A percentile compares a stretch with the other conserved stretches of the same genome.
Evolutionary conservation across 2,888 invertebrate species (phyloP).

Genomic region (Lochmaea crataegi): DNA sequence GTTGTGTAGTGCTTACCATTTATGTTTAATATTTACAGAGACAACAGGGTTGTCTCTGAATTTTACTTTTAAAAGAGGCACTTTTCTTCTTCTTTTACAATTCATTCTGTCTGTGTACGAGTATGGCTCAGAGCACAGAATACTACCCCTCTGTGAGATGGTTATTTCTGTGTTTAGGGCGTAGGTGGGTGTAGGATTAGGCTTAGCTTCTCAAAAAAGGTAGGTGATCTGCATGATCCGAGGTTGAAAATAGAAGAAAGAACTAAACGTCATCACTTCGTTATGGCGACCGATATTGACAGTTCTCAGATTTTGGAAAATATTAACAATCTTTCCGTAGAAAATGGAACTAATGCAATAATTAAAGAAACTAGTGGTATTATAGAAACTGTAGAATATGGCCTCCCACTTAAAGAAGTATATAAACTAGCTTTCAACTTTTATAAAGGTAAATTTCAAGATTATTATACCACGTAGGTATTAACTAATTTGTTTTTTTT

Average conservation of each 20-base stretch:
- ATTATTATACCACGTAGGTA: constrained; percentile 12
- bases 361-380: constrained; percentile 38
- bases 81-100: too few relatives aligned
- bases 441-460: constrained; percentile 83
- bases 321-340: constrained; percentile 55
- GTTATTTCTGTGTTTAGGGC: too few relatives aligned
- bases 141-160: too few relatives aligned
- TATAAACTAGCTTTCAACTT: constrained; percentile 91
- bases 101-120: too few relatives aligned
- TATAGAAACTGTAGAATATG: constrained; percentile 69
- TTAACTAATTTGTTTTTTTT: constrained; percentile 15
- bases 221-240: too few relatives aligned
- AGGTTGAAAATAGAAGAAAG: constrained; percentile 8
- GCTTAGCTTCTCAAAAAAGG: too few relatives aligned
- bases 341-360: constrained; percentile 44
- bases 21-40: too few relatives aligned
- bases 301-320: constrained; percentile 58
- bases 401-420: constrained; percentile 79
- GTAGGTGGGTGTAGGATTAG: too few relatives aligned
- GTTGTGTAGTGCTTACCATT: too few relatives aligned
- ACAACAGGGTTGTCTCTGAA: too few relatives aligned
- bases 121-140: too few relatives aligned
- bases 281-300: constrained; percentile 49
- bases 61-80: too few relatives aligned
- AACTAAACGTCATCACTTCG: constrained; percentile 29